Percentiles rank a stretch among this genome's conserved stretches.
Evolutionary conservation across 92 coral and sea anemone species (phyloP).

Genomic region (Blastomussa wellsi): DNA sequence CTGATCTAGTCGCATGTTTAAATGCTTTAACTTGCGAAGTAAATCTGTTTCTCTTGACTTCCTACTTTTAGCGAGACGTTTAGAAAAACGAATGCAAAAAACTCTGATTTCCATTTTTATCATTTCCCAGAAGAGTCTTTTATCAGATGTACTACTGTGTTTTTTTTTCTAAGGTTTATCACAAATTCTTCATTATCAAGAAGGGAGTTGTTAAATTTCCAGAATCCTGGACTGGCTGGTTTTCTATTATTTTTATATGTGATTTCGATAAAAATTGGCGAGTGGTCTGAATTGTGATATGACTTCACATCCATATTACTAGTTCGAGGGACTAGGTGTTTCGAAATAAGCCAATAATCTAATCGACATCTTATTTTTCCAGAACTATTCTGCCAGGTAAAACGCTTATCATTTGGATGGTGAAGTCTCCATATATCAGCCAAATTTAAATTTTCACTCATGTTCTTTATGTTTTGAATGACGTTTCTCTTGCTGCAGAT

Average conservation of each 20-base stretch:
- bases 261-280: too few relatives aligned
- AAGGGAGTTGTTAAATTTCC: too few relatives aligned
- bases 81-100: slow-evolving; percentile 22
- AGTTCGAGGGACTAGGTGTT: background rate
- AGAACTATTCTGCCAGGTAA: slow-evolving; percentile 33
- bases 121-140: too few relatives aligned
- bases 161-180: slow-evolving; percentile 22
- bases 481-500: background rate
- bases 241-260: too few relatives aligned
- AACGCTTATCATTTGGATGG: slow-evolving; percentile 19
- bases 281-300: too few relatives aligned
- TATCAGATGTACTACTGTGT: background rate
- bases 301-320: too few relatives aligned
- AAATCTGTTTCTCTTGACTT: slow-evolving; percentile 21
- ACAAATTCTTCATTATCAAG: slow-evolving; percentile 18
- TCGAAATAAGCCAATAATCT: slow-evolving; percentile 45
- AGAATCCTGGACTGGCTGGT: too few relatives aligned
- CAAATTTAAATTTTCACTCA: slow-evolving; percentile 13
- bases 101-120: too few relatives aligned
- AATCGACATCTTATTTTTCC: slow-evolving; percentile 41
- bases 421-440: slow-evolving; percentile 48
- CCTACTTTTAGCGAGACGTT: slow-evolving; percentile 12
- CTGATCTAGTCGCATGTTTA: slow-evolving; percentile 24
- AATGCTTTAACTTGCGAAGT: slow-evolving; percentile 25
- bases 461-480: too few relatives aligned